phyloP scores from a whole-genome alignment of 2,888 invertebrate genomes.

The Pyrrhia umbra region DNA sequence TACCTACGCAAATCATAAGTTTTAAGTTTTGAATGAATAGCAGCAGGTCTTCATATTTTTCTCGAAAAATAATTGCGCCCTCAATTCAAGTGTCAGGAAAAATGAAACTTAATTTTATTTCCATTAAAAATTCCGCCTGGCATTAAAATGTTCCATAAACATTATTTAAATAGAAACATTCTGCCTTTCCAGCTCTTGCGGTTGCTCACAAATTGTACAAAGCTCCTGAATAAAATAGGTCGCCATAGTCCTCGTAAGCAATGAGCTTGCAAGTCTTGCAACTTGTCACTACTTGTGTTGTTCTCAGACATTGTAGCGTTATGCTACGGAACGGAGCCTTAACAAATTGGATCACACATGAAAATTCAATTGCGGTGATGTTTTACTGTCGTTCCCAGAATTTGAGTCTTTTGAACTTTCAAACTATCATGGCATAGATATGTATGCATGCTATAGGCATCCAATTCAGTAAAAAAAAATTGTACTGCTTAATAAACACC shows the following conservation, averaged over 20 bases:
- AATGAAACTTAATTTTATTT: constrained; percentile 22
- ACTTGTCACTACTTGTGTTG: constrained; percentile 36
- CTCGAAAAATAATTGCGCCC: constrained; percentile 14
- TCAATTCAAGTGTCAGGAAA: constrained; percentile 21
- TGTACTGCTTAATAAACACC: too few relatives aligned
- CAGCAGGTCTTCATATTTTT: not conserved
- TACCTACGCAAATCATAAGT: not conserved
- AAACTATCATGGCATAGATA: not conserved
- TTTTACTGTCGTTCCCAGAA: constrained; percentile 14
- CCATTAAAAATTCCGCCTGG: constrained; percentile 44
- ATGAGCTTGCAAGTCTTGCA: constrained; percentile 40
- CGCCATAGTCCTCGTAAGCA: constrained; percentile 39
- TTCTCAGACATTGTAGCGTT: constrained; percentile 26
- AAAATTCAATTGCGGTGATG: constrained; percentile 28
- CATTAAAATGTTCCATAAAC: constrained; percentile 46
- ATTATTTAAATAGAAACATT: constrained; percentile 50
- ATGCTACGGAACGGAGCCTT: not conserved
- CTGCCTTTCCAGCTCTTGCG: constrained; percentile 34
- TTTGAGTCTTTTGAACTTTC: constrained; percentile 2
- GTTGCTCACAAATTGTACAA: constrained; percentile 50
- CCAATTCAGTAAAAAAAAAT: too few relatives aligned
- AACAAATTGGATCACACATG: constrained; percentile 46
- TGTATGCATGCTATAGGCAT: too few relatives aligned
- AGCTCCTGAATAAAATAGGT: constrained; percentile 35
- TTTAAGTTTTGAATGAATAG: not conserved